phyloP scores from a whole-genome alignment of 2,797 vertebrate species.

The Aplochiton taeniatus region DNA sequence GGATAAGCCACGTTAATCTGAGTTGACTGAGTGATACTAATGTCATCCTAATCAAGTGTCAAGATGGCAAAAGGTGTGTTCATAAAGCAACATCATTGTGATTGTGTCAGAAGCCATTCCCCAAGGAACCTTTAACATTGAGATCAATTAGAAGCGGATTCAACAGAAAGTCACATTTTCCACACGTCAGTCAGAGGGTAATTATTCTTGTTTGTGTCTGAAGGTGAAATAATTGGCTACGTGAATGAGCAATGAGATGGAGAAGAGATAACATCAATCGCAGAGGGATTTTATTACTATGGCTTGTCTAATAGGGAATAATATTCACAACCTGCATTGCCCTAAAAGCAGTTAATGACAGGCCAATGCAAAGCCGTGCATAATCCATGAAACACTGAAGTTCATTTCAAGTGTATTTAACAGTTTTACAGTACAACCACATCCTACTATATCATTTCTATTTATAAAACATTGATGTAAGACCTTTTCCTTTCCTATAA shows the following conservation, averaged over 20 bases:
- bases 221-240: background rate
- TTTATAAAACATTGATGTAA: background rate
- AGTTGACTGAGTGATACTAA: background rate
- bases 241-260: conserved; percentile 3
- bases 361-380: background rate
- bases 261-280: conserved; percentile 8
- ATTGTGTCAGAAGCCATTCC: conserved; percentile 10
- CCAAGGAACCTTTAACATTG: conserved; percentile 4
- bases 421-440: background rate
- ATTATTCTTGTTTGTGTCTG: conserved; percentile 10
- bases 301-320: background rate
- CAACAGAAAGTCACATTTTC: conserved; percentile 11
- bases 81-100: background rate
- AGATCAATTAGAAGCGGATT: conserved; percentile 19
- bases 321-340: background rate
- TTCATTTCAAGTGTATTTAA: background rate
- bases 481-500: too few relatives aligned
- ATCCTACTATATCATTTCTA: background rate
- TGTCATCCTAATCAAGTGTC: conserved; percentile 1
- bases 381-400: background rate
- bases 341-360: conserved; percentile 4
- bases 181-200: conserved; percentile 19
- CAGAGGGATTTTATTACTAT: conserved; percentile 3
- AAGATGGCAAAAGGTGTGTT: background rate
- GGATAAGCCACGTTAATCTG: background rate